Conservation (phyloP, 2,888 invertebrate genomes). For the Frankliniella intonsa region DNA sequence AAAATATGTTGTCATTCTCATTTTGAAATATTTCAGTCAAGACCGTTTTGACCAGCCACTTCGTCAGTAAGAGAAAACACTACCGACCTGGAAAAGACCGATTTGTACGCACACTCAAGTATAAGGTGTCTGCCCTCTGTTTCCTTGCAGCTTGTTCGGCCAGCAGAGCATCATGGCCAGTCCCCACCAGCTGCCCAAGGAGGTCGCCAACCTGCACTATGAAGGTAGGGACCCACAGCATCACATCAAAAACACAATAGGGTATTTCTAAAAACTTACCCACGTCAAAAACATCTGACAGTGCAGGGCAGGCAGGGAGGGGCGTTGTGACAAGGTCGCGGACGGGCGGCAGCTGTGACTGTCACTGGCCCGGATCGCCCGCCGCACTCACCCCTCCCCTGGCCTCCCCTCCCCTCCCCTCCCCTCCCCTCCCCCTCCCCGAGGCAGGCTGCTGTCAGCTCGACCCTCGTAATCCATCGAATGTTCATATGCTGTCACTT, state of each 20-base stretch:
- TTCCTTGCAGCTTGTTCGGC: background rate
- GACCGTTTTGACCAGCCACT: too few species aligned
- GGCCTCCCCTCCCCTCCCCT: too few species aligned
- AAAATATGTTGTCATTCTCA: too few species aligned
- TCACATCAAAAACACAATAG: too few species aligned
- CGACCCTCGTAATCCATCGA: background rate
- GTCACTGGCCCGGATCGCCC: background rate
- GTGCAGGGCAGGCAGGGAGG: too few species aligned
- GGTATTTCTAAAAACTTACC: too few species aligned
- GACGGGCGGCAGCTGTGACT: background rate
- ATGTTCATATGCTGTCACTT: background rate
- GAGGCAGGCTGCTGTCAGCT: background rate
- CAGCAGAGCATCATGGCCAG: conserved; percentile 12
- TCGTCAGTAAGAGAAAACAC: too few species aligned
- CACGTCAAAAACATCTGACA: too few species aligned
- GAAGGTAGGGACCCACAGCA: background rate
- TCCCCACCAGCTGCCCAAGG: background rate
- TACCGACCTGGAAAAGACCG: too few species aligned
- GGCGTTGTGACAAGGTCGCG: background rate
- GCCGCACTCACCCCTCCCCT: too few species aligned
- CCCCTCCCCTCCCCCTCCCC: background rate
- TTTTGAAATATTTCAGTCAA: too few species aligned
- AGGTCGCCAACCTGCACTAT: background rate
- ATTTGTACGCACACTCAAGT: background rate
- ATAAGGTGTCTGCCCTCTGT: background rate